phyloP scores from a whole-genome alignment of 2,888 invertebrate genomes.

The Tuta absoluta region DNA sequence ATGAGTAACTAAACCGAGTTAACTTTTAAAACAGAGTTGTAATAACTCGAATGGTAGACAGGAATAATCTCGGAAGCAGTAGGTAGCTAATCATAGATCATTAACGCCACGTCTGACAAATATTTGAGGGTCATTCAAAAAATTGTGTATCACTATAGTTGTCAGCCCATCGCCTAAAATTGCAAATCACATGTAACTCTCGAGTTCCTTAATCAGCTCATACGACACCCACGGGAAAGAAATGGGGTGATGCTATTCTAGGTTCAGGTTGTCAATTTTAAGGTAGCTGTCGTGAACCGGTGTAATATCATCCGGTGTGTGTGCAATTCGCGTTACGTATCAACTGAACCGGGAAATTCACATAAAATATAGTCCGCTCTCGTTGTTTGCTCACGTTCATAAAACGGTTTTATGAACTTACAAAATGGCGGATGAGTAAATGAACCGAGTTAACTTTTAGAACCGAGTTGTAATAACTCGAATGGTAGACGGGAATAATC shows the following conservation, averaged over 20 bases:
- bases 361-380: slow-evolving; percentile 5
- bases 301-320: too few species aligned
- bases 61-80: background rate
- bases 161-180: too few species aligned
- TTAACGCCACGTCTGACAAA: too few species aligned
- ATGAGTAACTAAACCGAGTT: background rate
- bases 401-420: slow-evolving; percentile 9
- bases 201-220: too few species aligned
- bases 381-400: slow-evolving; percentile 4
- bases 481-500: background rate
- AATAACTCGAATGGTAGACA: background rate
- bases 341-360: background rate
- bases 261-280: too few species aligned
- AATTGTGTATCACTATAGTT: too few species aligned
- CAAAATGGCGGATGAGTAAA: slow-evolving; percentile 6
- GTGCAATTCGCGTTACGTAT: too few species aligned
- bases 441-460: background rate
- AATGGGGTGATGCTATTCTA: too few species aligned
- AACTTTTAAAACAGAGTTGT: background rate
- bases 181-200: too few species aligned
- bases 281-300: background rate
- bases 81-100: too few species aligned
- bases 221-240: too few species aligned
- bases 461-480: background rate
- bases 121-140: too few species aligned